A percentile compares a stretch with the other conserved stretches of the same genome.
Conservation (phyloP, 2,113 vertebrate species). For the Brachionichthys hirsutus region DNA sequence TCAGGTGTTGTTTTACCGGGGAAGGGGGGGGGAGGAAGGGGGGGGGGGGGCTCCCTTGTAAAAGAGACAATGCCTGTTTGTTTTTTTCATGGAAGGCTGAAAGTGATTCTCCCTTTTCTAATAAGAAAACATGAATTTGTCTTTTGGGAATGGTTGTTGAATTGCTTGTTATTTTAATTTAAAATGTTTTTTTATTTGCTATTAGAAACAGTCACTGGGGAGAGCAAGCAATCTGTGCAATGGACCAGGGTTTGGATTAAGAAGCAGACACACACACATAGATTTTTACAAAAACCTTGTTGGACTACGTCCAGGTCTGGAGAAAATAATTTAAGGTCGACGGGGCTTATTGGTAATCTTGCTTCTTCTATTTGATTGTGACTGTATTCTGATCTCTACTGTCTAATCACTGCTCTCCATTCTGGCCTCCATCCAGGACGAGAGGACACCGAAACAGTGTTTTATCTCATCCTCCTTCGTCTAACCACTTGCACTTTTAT, state of each 20-base stretch:
- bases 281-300: constrained; percentile 27
- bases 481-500: constrained; percentile 21
- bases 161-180: constrained; percentile 57
- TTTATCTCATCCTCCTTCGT: constrained; percentile 48
- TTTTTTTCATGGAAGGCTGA: constrained; percentile 64
- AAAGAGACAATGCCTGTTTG: constrained; percentile 63
- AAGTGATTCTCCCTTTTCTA: constrained; percentile 58
- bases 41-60: no score
- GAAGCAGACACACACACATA: constrained; percentile 14
- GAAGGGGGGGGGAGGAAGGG: no score
- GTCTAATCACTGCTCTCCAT: constrained; percentile 57
- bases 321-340: constrained; percentile 65
- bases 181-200: constrained; percentile 51
- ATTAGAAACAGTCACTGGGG: constrained; percentile 35
- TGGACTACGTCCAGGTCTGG: constrained; percentile 50
- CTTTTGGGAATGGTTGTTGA: constrained; percentile 46
- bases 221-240: constrained; percentile 34
- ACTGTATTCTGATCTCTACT: constrained; percentile 49
- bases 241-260: constrained; percentile 11
- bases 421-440: constrained; percentile 52
- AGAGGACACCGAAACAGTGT: constrained; percentile 48
- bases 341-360: constrained; percentile 46
- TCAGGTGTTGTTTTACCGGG: neutral
- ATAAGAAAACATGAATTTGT: constrained; percentile 42
- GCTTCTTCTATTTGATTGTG: constrained; percentile 43